Conservation (phyloP, 2,888 invertebrate genomes). For the Serrognathus titanus region DNA sequence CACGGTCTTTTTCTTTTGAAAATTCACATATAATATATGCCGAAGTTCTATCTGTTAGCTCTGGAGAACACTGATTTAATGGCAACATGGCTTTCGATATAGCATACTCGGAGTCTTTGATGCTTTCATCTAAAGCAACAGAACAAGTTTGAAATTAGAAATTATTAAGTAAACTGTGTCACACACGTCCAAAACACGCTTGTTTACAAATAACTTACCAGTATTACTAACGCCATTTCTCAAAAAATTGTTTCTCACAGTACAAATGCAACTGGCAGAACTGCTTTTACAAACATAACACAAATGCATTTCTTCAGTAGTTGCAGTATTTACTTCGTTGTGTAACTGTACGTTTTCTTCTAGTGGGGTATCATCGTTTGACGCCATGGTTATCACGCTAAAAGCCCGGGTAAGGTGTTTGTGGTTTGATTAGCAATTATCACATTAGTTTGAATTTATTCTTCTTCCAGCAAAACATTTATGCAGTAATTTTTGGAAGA, state of each 20-base stretch:
- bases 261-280: conserved; percentile 15
- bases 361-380: conserved; percentile 21
- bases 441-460: conserved; percentile 3
- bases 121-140: too few relatives aligned
- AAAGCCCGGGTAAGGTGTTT: conserved; percentile 17
- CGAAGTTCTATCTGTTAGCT: too few relatives aligned
- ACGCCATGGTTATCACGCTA: conserved; percentile 25
- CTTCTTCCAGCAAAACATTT: conserved; percentile 2
- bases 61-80: too few relatives aligned
- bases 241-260: conserved; percentile 8
- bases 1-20: too few relatives aligned
- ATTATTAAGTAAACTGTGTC: too few relatives aligned
- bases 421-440: conserved; percentile 6
- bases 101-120: too few relatives aligned
- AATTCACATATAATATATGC: too few relatives aligned
- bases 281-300: conserved; percentile 15
- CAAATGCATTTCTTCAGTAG: conserved; percentile 3
- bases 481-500: not conserved
- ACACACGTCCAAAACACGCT: not conserved
- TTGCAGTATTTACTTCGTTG: conserved; percentile 8
- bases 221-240: conserved; percentile 21
- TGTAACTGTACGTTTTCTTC: conserved; percentile 18
- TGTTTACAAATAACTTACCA: conserved; percentile 28
- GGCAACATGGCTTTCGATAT: too few relatives aligned
- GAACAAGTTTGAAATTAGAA: too few relatives aligned